Conservation (phyloP, 2,888 invertebrate species). For the Macrosiphum euphorbiae region DNA sequence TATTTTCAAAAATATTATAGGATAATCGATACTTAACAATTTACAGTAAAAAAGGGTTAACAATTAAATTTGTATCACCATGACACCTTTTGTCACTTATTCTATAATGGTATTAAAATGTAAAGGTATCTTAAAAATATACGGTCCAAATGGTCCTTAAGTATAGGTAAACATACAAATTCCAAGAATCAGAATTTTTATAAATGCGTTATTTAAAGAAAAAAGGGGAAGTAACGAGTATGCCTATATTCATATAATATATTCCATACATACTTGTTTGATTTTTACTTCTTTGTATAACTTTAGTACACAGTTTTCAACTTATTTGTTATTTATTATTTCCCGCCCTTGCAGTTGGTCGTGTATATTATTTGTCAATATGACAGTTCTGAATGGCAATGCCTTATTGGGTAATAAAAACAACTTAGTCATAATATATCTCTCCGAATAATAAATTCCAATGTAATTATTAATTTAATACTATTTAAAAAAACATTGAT, state of each 20-base stretch:
- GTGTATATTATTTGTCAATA: not conserved
- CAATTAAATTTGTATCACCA: not conserved
- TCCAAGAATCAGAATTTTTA: not conserved
- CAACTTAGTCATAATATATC: not conserved
- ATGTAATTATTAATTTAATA: not conserved
- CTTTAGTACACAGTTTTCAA: not conserved
- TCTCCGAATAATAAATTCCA: not conserved
- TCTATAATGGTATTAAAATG: not conserved
- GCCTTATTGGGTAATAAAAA: not conserved
- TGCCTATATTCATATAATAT: not conserved
- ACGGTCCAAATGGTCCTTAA: not conserved
- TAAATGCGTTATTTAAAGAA: not conserved
- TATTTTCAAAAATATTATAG: not conserved
- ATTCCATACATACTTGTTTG: not conserved
- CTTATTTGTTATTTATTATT: not conserved
- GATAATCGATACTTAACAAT: not conserved
- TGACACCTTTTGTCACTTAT: not conserved
- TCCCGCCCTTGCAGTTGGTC: not conserved
- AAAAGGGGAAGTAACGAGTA: not conserved
- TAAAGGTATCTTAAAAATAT: not conserved
- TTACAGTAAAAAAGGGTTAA: not conserved
- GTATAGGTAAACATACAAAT: not conserved
- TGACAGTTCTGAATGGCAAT: not conserved
- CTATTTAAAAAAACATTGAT: not conserved
- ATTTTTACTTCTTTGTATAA: not conserved